Percentiles rank a stretch among this genome's conserved stretches.
These are phyloP conservation scores for Conger conger DNA, from an alignment of 2,113 vertebrate species.

Conservation along the genomic window DNA sequence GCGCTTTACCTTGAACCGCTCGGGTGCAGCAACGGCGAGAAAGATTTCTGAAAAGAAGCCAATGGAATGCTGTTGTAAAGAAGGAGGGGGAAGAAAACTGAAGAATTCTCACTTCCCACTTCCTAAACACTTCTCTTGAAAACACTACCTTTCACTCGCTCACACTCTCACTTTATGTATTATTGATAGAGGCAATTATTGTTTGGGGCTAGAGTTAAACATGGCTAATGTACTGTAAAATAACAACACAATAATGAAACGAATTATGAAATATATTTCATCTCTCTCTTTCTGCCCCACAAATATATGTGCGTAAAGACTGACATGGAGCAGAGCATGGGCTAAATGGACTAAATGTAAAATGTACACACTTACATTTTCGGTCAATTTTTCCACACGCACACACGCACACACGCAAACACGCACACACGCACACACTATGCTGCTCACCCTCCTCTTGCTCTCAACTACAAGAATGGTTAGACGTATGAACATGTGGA, in stretches of 20 bases:
- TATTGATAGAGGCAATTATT: not conserved
- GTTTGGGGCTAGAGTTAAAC: not conserved
- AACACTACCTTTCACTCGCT: not conserved
- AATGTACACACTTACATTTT: too few relatives aligned
- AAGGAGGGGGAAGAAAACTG: not conserved
- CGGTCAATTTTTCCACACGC: too few relatives aligned
- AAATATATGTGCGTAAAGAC: too few relatives aligned
- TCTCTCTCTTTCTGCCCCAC: too few relatives aligned
- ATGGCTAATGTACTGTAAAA: not conserved
- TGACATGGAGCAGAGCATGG: too few relatives aligned
- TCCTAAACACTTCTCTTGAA: not conserved
- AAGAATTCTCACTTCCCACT: not conserved
- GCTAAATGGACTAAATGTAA: too few relatives aligned
- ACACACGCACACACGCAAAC: not conserved
- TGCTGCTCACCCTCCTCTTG: not conserved
- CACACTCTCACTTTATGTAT: not conserved
- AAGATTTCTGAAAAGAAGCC: constrained; percentile 33
- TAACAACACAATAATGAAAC: not conserved
- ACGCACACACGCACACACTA: not conserved
- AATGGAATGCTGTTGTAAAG: not conserved
- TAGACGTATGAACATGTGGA: not conserved
- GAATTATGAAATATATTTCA: not conserved
- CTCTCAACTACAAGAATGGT: not conserved
- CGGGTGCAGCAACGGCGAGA: constrained; percentile 21
- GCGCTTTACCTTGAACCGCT: constrained; percentile 63